phyloP scores from a whole-genome alignment of 2,888 invertebrate species.

The Tenthredo scrophulariae region DNA sequence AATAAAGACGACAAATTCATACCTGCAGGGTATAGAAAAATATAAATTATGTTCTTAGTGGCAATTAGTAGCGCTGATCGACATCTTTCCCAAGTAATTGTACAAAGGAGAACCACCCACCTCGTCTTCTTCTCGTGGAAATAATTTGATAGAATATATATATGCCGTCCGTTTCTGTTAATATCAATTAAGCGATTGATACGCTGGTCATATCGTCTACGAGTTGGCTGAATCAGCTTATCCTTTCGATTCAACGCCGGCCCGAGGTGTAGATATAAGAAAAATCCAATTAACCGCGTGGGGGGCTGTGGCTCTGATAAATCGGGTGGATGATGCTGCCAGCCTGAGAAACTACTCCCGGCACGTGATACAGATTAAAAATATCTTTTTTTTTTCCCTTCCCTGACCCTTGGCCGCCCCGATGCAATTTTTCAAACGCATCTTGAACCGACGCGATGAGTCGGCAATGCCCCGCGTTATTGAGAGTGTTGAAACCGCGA shows the following conservation, averaged over 20 bases:
- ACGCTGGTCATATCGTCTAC: not conserved
- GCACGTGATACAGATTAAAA: constrained; percentile 62
- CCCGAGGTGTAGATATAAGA: constrained; percentile 5
- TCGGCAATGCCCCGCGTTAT: constrained; percentile 47
- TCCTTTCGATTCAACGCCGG: constrained; percentile 18
- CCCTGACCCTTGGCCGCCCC: not conserved
- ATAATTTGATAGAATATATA: not conserved
- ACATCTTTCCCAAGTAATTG: not conserved
- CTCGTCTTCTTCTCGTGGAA: not conserved
- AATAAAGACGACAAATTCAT: not conserved
- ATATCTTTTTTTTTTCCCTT: constrained; percentile 29
- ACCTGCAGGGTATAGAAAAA: not conserved
- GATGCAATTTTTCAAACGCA: constrained; percentile 58
- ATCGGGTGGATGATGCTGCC: constrained; percentile 51
- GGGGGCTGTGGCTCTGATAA: constrained; percentile 28
- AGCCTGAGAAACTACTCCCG: constrained; percentile 48
- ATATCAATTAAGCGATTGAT: not conserved
- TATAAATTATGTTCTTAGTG: not conserved
- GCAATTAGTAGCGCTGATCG: not conserved
- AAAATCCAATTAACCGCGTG: constrained; percentile 48
- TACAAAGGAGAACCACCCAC: not conserved
- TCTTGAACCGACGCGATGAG: constrained; percentile 55
- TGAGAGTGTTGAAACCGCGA: constrained; percentile 44
- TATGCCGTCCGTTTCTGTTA: not conserved
- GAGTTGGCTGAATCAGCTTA: constrained; percentile 23